phyloP scores from a whole-genome alignment of 1,140 invertebrate genomes.

The Drosophila pectinifera region DNA sequence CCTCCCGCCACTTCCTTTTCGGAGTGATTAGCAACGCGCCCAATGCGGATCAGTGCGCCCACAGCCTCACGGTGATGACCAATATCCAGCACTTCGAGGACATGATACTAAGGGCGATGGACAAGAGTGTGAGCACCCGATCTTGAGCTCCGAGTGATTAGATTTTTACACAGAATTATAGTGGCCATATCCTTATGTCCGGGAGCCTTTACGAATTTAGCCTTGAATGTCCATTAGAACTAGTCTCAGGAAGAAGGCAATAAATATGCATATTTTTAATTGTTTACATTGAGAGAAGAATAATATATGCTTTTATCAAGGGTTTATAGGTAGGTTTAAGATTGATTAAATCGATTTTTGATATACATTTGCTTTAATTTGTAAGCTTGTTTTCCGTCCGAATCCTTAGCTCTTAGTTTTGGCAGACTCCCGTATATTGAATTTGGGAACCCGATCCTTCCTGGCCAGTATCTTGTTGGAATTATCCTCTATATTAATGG shows the following conservation, averaged over 20 bases:
- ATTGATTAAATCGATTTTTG: neutral
- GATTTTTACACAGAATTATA: neutral
- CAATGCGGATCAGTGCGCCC: slow-evolving; percentile 66
- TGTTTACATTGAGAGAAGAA: no score
- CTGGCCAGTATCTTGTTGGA: slow-evolving; percentile 80
- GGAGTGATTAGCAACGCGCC: slow-evolving; percentile 74
- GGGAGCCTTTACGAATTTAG: slow-evolving; percentile 4
- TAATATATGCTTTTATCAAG: no score
- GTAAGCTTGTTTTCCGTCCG: no score
- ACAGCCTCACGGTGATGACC: slow-evolving; percentile 61
- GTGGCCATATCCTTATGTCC: slow-evolving; percentile 3
- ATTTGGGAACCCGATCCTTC: slow-evolving; percentile 82
- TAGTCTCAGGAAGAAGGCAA: slow-evolving; percentile 12
- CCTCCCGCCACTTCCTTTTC: slow-evolving; percentile 41
- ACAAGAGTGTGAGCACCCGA: slow-evolving; percentile 23
- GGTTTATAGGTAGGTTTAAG: neutral
- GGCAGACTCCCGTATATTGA: slow-evolving; percentile 81
- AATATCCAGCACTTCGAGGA: slow-evolving; percentile 63
- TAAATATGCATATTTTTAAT: no score
- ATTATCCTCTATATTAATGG: slow-evolving; percentile 86
- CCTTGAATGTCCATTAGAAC: slow-evolving; percentile 12
- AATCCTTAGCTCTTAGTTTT: slow-evolving; percentile 68
- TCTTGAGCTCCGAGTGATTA: slow-evolving; percentile 22
- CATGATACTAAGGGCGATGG: slow-evolving; percentile 46
- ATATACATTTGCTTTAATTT: neutral